These are phyloP conservation scores for Drosophila fulvimacula DNA, from an alignment of 2,888 invertebrate species.

Conservation along the genomic window DNA sequence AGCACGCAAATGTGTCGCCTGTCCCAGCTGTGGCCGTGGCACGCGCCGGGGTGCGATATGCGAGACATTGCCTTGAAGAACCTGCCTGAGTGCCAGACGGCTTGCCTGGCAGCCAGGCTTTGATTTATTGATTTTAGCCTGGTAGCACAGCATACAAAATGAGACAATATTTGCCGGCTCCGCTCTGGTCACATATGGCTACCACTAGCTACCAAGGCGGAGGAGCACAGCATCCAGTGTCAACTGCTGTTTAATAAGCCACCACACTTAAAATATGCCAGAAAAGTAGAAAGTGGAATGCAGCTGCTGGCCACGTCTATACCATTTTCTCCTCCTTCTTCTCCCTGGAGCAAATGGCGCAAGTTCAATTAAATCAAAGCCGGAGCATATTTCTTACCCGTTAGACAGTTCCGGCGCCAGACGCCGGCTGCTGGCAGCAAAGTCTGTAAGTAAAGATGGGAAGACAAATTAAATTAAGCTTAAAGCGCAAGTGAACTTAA, in stretches of 20 bases:
- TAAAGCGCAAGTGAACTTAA: slow-evolving; percentile 59
- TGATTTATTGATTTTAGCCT: slow-evolving; percentile 80
- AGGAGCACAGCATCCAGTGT: slow-evolving; percentile 10
- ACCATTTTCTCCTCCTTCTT: background rate
- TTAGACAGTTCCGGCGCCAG: slow-evolving; percentile 80
- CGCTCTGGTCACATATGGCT: slow-evolving; percentile 53
- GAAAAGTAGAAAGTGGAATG: slow-evolving; percentile 32
- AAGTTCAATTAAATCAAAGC: slow-evolving; percentile 80
- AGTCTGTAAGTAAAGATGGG: slow-evolving; percentile 67
- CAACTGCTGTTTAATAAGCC: slow-evolving; percentile 64
- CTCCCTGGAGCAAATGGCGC: slow-evolving; percentile 43
- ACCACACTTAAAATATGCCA: slow-evolving; percentile 65
- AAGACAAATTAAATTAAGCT: slow-evolving; percentile 81
- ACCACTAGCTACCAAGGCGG: slow-evolving; percentile 9
- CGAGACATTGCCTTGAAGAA: slow-evolving; percentile 57
- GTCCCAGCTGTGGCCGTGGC: slow-evolving; percentile 55
- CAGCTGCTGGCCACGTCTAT: slow-evolving; percentile 33
- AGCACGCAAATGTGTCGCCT: slow-evolving; percentile 70
- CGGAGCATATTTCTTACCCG: slow-evolving; percentile 78
- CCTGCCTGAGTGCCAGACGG: slow-evolving; percentile 4
- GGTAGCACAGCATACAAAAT: slow-evolving; percentile 76
- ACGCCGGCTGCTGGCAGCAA: slow-evolving; percentile 75
- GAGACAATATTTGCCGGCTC: slow-evolving; percentile 74
- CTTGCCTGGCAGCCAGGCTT: slow-evolving; percentile 53
- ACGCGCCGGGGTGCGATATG: slow-evolving; percentile 70